These are phyloP conservation scores for Perccottus glenii DNA, from an alignment of 2,113 vertebrate genomes.

Conservation along the genomic window DNA sequence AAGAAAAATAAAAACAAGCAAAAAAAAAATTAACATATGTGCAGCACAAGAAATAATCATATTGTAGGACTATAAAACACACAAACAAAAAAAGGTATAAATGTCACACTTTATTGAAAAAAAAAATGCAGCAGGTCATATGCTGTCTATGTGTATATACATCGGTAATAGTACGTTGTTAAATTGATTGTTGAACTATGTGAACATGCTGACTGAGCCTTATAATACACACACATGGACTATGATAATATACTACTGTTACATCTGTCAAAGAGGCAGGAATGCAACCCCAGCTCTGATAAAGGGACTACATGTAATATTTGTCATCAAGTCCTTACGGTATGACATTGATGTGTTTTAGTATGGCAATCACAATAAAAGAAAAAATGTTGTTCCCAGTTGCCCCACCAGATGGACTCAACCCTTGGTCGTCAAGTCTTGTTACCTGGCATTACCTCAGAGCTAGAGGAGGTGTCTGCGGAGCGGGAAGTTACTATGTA, in stretches of 20 bases:
- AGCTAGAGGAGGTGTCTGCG: background rate
- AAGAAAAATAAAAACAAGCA: too few species aligned
- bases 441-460: too few species aligned
- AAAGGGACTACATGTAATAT: too few species aligned
- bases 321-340: too few species aligned
- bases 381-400: too few species aligned
- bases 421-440: too few species aligned
- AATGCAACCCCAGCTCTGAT: background rate
- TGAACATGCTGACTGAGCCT: constrained; percentile 26
- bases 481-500: background rate
- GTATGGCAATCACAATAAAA: too few species aligned
- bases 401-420: too few species aligned
- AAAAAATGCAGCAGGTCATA: constrained; percentile 58
- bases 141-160: constrained; percentile 54
- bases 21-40: too few species aligned
- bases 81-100: constrained; percentile 22
- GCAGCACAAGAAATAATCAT: too few species aligned
- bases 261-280: background rate
- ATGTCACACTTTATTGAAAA: constrained; percentile 76
- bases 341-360: too few species aligned
- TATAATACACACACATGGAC: constrained; percentile 25
- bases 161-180: constrained; percentile 42
- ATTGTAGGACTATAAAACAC: too few species aligned
- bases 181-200: constrained; percentile 18
- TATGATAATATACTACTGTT: constrained; percentile 2